phyloP scores from a whole-genome alignment of 2,888 invertebrate genomes.

The Protula sp. region DNA sequence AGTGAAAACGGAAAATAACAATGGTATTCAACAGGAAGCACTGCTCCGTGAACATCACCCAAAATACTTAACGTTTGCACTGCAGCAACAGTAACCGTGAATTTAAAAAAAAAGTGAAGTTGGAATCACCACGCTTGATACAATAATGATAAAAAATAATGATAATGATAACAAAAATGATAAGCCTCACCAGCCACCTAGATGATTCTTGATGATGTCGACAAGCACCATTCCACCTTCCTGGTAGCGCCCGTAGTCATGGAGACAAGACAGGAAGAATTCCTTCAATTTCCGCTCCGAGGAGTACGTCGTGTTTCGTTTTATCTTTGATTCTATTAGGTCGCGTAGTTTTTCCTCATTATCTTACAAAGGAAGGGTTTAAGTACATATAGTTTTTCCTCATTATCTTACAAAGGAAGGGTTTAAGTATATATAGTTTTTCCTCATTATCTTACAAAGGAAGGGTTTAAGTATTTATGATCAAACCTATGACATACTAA shows the following conservation, averaged over 20 bases:
- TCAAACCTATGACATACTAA: too few relatives aligned
- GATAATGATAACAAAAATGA: too few relatives aligned
- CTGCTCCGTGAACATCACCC: too few relatives aligned
- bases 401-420: conserved; percentile 1
- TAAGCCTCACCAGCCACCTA: conserved; percentile 15
- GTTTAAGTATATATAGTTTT: conserved; percentile 14
- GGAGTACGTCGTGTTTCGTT: conserved; percentile 1
- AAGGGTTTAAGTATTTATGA: conserved; percentile 14
- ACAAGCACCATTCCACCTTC: conserved; percentile 13
- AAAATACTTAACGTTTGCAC: too few relatives aligned
- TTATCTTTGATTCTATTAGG: conserved; percentile 15
- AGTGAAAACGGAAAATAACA: too few relatives aligned
- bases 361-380: neutral
- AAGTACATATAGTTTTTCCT: conserved; percentile 15
- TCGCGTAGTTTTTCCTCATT: conserved; percentile 15
- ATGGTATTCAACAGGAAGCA: too few relatives aligned
- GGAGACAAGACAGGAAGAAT: conserved; percentile 17
- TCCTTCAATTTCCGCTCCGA: conserved; percentile 20
- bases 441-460: conserved; percentile 6
- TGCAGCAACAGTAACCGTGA: too few relatives aligned
- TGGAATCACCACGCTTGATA: too few relatives aligned
- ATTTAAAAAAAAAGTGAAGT: too few relatives aligned
- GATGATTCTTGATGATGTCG: conserved; percentile 8
- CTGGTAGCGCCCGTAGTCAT: conserved; percentile 19
- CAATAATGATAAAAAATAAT: too few relatives aligned